phyloP scores from a whole-genome alignment of 92 coral and sea anemone species.

The Hydrozoanthus gracilis region DNA sequence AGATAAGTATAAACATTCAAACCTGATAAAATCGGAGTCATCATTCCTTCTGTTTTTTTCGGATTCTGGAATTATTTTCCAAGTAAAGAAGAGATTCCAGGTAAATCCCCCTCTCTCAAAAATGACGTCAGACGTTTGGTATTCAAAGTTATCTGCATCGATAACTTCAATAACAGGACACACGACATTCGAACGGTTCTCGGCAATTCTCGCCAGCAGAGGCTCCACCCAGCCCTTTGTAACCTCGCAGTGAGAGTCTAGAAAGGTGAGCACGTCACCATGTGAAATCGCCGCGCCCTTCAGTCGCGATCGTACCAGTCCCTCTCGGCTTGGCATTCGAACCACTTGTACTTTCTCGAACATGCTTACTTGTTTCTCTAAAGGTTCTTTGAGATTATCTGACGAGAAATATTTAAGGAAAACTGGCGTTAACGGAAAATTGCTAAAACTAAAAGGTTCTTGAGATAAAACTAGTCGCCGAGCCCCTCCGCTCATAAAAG shows the following conservation, averaged over 20 bases:
- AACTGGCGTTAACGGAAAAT: too few relatives aligned
- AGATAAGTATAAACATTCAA: not conserved
- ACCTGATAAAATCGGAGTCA: constrained; percentile 88
- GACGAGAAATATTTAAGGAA: not conserved
- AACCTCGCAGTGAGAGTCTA: constrained; percentile 92
- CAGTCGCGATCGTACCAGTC: constrained; percentile 87
- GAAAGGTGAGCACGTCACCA: constrained; percentile 83
- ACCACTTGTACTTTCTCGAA: constrained; percentile 81
- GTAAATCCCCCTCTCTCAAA: constrained; percentile 89
- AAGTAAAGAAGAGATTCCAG: constrained; percentile 89
- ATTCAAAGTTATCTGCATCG: constrained; percentile 82
- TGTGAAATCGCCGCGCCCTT: constrained; percentile 86
- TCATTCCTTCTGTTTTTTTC: constrained; percentile 86
- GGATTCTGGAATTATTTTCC: constrained; percentile 90
- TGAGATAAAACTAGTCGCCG: too few relatives aligned
- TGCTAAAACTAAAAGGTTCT: too few relatives aligned
- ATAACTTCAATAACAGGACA: constrained; percentile 93
- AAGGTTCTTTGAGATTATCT: constrained; percentile 75
- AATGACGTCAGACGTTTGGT: constrained; percentile 86
- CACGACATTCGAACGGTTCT: constrained; percentile 79
- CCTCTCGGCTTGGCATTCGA: constrained; percentile 84
- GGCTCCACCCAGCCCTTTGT: constrained; percentile 94
- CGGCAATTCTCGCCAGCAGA: constrained; percentile 81
- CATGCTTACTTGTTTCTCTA: constrained; percentile 69
- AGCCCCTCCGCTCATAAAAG: too few relatives aligned